Evolutionary conservation across 1,140 invertebrate genomes (phyloP).

Genomic region (Cydia amplana): DNA sequence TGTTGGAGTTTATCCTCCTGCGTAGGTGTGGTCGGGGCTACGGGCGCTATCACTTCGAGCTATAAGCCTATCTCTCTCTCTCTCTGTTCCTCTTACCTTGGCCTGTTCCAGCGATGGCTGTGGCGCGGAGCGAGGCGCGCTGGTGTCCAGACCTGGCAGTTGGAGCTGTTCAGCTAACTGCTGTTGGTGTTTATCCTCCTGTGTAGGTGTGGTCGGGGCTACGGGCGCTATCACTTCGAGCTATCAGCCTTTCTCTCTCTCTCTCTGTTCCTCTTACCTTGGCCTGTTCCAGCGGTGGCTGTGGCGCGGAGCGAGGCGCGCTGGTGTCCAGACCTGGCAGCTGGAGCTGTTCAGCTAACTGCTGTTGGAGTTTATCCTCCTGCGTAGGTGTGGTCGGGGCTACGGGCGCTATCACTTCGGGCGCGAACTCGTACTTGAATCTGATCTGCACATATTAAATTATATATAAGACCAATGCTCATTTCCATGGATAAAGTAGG

Average conservation of each 20-base stretch:
- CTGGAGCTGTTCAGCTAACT: constrained; percentile 89
- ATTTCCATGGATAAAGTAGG: no score
- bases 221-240: constrained; percentile 40
- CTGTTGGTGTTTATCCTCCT: constrained; percentile 88
- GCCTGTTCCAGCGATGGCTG: constrained; percentile 61
- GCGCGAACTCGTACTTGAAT: constrained; percentile 86
- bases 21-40: constrained; percentile 70
- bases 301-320: constrained; percentile 68
- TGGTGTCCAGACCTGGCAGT: constrained; percentile 86
- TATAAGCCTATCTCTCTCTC: no score
- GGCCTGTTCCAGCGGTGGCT: constrained; percentile 59
- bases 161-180: constrained; percentile 90
- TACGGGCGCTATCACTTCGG: constrained; percentile 48
- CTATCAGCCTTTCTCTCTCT: no score
- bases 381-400: constrained; percentile 73
- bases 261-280: constrained; percentile 47
- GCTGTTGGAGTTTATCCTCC: constrained; percentile 89
- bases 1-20: constrained; percentile 89
- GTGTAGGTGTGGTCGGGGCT: constrained; percentile 72
- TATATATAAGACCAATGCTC: neutral
- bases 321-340: constrained; percentile 87
- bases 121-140: constrained; percentile 72
- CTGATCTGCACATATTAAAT: constrained; percentile 79
- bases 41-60: constrained; percentile 48
- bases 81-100: constrained; percentile 48